Evolutionary conservation across 2,888 invertebrate species (phyloP), one percentile per base, ranked within the genome.

Genomic region (Erebia palarica): DNA sequence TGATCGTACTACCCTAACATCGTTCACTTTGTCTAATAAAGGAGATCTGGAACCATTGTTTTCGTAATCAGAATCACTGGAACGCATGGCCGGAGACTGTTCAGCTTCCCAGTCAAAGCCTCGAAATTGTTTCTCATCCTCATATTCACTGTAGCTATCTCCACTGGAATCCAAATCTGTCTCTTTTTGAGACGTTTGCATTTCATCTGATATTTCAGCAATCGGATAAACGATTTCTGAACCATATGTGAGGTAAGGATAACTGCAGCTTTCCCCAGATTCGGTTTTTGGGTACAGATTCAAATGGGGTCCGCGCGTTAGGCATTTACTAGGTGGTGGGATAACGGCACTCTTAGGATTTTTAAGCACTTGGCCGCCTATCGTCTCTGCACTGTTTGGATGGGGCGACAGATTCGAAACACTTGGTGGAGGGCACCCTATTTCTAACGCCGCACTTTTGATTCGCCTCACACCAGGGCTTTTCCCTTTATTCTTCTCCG

Each of bases 171-270:
- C 94, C 73, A 95, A 80, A 80, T 95, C 95, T 0, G 95, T 95
- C 80, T 95, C 95, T 59, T 95, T 95, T 77, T 95, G 95, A 1
- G 95, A 95, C 11, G 95, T 95, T 82, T 95, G 95, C 91, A 95
- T 96, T 86, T 97, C 97, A 81, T 97, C 97, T 0, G 96, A 96
- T 83, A 97, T 97, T 88, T 97, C 97, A 0, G 96, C 97, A 78
- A 97, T 97, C 4, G 97, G 97, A 86, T 97, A 97, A 1, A 96
- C 95, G 71, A 96, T 96, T 86, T 96, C 96, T 1, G 96, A 96
- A 14, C 96, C 96, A 78, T 95, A 96, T 53, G 94, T 94, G 72
- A 94, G 78, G 75, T 92, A 94, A 1, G 97, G 97, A 85, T 97
- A 96, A 66, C 96, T 95, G 68, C 96, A 96, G 74, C 96, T 96